phyloP scores from a whole-genome alignment of 2,113 vertebrate genomes.

The Dendrocopos noguchii region DNA sequence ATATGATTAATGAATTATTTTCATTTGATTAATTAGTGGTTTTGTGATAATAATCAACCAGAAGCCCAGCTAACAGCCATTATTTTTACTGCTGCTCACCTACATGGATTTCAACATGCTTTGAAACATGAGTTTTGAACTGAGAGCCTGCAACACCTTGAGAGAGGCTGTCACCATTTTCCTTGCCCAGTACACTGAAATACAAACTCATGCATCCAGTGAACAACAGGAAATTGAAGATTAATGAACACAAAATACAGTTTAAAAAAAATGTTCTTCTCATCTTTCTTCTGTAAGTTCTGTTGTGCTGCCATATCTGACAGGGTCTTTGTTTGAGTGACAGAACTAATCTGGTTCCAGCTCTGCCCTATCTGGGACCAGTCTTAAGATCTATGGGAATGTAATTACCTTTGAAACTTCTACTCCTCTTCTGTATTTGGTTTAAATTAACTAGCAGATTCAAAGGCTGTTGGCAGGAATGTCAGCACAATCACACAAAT shows the following conservation, averaged over 20 bases:
- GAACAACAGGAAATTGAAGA: neutral
- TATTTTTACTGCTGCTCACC: neutral
- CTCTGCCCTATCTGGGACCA: neutral
- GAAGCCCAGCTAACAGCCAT: neutral
- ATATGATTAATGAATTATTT: neutral
- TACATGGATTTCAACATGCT: neutral
- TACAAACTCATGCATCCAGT: neutral
- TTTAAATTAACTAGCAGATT: neutral
- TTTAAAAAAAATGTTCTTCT: neutral
- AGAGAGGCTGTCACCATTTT: neutral
- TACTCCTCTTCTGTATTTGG: neutral
- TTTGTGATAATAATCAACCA: neutral
- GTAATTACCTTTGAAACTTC: neutral
- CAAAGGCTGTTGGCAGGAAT: neutral
- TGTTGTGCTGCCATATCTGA: neutral
- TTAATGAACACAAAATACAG: neutral
- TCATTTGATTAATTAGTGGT: neutral
- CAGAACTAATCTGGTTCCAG: neutral
- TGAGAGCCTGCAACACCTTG: neutral
- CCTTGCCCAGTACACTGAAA: neutral
- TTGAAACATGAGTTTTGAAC: neutral
- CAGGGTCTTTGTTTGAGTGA: neutral
- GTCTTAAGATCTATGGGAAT: neutral
- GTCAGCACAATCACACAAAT: neutral
- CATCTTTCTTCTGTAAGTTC: neutral